These are phyloP conservation scores for Chaetodon auriga DNA, from an alignment of 2,113 vertebrate genomes.

Conservation along the genomic window DNA sequence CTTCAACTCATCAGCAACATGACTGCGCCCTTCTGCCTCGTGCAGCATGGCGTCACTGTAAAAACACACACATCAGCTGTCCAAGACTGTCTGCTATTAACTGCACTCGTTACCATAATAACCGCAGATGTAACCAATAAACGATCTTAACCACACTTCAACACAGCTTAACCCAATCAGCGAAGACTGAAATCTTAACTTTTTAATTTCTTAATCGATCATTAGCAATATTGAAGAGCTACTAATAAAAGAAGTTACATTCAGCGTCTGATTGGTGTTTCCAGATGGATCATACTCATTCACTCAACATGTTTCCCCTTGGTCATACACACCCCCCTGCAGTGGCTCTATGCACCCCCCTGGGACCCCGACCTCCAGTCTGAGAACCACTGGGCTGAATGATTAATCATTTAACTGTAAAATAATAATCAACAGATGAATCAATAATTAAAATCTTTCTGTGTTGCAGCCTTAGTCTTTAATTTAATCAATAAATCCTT, in stretches of 20 bases:
- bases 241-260: not conserved
- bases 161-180: not conserved
- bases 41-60: not conserved
- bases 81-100: not conserved
- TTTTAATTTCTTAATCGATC: not conserved
- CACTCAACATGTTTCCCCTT: not conserved
- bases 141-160: no score
- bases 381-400: not conserved
- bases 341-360: not conserved
- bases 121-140: not conserved
- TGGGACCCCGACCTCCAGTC: not conserved
- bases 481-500: conserved; percentile 35
- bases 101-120: not conserved
- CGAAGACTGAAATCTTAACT: not conserved
- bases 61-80: not conserved
- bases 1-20: no score
- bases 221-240: not conserved
- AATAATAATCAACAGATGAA: not conserved
- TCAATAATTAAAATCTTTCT: not conserved
- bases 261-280: not conserved
- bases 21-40: not conserved
- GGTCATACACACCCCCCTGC: not conserved
- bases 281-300: not conserved
- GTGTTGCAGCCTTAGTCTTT: not conserved
- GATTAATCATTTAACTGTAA: not conserved